These are phyloP conservation scores for Caenorhabditis sp. DNA, from an alignment of 2,888 invertebrate species.

Conservation along the genomic window DNA sequence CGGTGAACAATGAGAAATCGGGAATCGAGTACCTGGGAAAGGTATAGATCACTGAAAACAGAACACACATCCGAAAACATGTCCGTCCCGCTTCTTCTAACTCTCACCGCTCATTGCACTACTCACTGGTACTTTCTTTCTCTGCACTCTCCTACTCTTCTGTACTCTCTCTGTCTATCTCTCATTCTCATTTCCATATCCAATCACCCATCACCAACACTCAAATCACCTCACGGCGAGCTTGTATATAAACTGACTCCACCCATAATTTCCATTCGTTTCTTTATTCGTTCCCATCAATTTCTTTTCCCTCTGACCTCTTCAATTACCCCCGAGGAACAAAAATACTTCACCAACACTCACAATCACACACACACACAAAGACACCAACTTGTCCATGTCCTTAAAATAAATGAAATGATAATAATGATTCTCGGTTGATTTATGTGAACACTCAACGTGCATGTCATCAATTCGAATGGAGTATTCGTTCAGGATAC, in stretches of 20 bases:
- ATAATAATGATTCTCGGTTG: constrained; percentile 47
- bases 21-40: constrained; percentile 63
- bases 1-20: constrained; percentile 54
- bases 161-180: constrained; percentile 10
- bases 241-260: constrained; percentile 12
- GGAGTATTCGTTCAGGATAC: neutral
- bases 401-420: constrained; percentile 35
- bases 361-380: constrained; percentile 9
- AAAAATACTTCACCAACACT: neutral
- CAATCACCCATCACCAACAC: constrained; percentile 21
- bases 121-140: constrained; percentile 9
- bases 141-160: constrained; percentile 13
- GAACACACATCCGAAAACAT: constrained; percentile 8
- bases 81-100: constrained; percentile 47
- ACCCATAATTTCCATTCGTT: neutral
- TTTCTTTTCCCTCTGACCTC: constrained; percentile 5
- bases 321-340: constrained; percentile 6
- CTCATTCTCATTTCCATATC: constrained; percentile 18
- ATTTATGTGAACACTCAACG: constrained; percentile 41
- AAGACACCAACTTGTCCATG: constrained; percentile 40
- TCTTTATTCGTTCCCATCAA: neutral
- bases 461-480: constrained; percentile 1
- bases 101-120: constrained; percentile 18
- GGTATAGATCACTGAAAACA: constrained; percentile 47
- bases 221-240: constrained; percentile 35